A percentile compares a stretch with the other conserved stretches of the same genome.
Conservation (phyloP, 1,140 invertebrate genomes). For the Phymorhynchus buccinoides region DNA sequence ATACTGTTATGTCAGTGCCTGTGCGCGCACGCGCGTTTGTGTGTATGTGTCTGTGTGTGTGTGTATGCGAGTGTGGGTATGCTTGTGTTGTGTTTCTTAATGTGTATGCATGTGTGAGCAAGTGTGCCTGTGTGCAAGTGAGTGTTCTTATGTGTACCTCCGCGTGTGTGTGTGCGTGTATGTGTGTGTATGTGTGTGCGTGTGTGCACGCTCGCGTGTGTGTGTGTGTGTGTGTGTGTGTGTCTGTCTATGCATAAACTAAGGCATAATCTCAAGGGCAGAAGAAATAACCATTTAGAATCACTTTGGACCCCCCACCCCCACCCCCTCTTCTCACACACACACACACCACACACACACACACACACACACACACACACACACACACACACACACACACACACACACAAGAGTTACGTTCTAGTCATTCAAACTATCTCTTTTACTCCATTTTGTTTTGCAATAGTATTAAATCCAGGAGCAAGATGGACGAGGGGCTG, state of each 20-base stretch:
- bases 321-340: no score
- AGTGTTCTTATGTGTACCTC: background rate
- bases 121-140: background rate
- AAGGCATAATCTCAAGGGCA: no score
- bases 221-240: background rate
- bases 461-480: no score
- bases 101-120: background rate
- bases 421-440: no score
- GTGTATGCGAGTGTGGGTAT: background rate
- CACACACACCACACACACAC: no score
- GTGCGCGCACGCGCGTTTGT: background rate
- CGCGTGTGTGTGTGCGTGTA: background rate
- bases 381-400: no score
- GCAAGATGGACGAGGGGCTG: no score
- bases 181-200: constrained; percentile 1
- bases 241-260: background rate
- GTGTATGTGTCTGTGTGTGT: constrained; percentile 11
- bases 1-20: background rate
- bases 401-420: no score
- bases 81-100: background rate
- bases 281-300: no score
- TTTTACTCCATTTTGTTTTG: no score
- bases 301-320: no score
- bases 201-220: background rate
- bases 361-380: no score